Conservation (phyloP, 1,140 invertebrate genomes). For the Trichonephila clavipes region DNA sequence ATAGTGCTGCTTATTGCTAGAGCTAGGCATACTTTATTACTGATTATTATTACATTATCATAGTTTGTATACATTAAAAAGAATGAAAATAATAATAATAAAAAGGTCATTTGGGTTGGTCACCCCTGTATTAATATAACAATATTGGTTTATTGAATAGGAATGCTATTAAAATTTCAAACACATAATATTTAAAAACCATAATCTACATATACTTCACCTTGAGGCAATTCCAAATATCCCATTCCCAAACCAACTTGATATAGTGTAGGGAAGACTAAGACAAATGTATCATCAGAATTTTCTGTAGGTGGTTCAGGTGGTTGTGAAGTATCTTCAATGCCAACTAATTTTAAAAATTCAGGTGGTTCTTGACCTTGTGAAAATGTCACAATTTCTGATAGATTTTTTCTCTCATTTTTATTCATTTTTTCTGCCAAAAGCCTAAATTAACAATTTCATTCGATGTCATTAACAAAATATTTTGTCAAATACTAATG, state of each 20-base stretch:
- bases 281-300: constrained; percentile 88
- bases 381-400: constrained; percentile 92
- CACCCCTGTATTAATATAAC: no score
- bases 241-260: constrained; percentile 98
- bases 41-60: no score
- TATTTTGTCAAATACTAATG: no score
- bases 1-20: no score
- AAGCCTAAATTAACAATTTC: constrained; percentile 83
- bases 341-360: constrained; percentile 90
- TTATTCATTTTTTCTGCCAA: constrained; percentile 99
- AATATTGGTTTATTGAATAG: not conserved
- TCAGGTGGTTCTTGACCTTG: constrained; percentile 91
- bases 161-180: not conserved
- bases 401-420: constrained; percentile 97
- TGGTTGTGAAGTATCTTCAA: constrained; percentile 79
- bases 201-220: constrained; percentile 77
- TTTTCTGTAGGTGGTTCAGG: constrained; percentile 85
- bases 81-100: no score
- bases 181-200: not conserved
- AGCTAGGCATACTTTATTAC: no score
- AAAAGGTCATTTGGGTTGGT: no score
- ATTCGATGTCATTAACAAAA: not conserved
- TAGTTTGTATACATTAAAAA: no score
- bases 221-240: constrained; percentile 98
- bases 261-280: constrained; percentile 91